Percentiles rank a stretch among this genome's conserved stretches.
Conservation (phyloP, 2,797 vertebrate genomes). For the Vireo griseus region DNA sequence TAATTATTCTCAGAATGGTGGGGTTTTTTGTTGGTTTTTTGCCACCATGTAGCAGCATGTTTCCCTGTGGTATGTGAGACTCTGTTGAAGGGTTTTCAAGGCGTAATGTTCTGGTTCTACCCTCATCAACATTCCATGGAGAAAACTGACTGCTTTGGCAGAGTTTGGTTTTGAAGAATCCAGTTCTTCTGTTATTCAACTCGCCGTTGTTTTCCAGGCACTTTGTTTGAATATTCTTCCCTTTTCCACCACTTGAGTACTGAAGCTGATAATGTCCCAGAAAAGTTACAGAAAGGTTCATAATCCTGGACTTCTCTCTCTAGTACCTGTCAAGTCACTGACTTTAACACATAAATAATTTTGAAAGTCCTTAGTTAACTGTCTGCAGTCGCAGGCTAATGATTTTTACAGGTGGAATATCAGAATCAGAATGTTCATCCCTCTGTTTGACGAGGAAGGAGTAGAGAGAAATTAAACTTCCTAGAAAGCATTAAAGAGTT, state of each 20-base stretch:
- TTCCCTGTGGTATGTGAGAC: background rate
- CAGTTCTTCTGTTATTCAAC: background rate
- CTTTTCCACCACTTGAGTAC: background rate
- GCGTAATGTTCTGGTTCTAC: background rate
- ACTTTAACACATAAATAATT: background rate
- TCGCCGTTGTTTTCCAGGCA: background rate
- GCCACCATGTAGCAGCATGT: background rate
- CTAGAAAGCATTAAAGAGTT: background rate
- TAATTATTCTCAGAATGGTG: background rate
- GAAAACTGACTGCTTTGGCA: background rate
- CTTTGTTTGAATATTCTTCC: background rate
- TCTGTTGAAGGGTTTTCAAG: background rate
- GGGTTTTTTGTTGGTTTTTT: background rate
- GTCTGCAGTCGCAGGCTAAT: background rate
- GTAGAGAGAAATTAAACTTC: background rate
- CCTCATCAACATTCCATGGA: background rate
- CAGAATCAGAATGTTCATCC: background rate
- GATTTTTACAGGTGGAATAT: background rate
- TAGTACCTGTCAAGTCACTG: background rate
- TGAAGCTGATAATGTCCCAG: background rate
- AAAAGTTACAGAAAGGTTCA: background rate
- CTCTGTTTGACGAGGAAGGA: background rate
- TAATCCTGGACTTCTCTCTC: background rate
- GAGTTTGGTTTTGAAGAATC: background rate
- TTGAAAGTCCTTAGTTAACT: background rate